phyloP scores from a whole-genome alignment of 2,113 vertebrate genomes.

The Mirza zaza region DNA sequence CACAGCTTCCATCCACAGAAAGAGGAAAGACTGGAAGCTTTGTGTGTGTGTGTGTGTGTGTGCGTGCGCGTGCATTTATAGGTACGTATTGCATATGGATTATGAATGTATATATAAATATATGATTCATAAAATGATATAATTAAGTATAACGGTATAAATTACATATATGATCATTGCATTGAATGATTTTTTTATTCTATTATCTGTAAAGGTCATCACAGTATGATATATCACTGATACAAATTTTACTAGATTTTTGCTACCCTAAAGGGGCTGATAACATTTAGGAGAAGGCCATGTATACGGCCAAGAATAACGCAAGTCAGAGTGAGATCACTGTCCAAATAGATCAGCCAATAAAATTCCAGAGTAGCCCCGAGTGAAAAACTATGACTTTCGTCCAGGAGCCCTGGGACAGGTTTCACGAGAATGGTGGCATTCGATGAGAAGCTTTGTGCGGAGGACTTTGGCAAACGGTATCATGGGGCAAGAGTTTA shows the following conservation, averaged over 20 bases:
- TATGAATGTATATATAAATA: background rate
- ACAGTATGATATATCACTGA: background rate
- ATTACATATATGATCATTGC: background rate
- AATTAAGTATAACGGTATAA: background rate
- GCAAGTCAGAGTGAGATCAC: background rate
- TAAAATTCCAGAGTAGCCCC: background rate
- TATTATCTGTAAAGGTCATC: background rate
- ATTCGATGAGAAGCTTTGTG: rapidly evolving
- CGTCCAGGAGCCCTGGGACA: background rate
- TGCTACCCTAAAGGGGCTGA: background rate
- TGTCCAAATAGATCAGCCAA: background rate
- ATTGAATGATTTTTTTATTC: background rate
- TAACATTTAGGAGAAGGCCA: background rate
- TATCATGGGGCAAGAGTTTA: background rate
- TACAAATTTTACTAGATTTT: background rate
- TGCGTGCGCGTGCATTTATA: background rate
- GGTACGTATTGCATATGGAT: background rate
- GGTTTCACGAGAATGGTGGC: background rate
- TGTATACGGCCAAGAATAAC: background rate
- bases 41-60: background rate
- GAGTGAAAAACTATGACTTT: background rate
- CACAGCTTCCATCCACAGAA: background rate
- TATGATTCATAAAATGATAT: background rate
- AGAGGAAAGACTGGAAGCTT: background rate
- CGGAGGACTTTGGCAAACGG: rapidly evolving